Percentiles rank a stretch among this genome's conserved stretches.
Conservation (phyloP, 1,140 invertebrate species). For the Papilio polytes region DNA sequence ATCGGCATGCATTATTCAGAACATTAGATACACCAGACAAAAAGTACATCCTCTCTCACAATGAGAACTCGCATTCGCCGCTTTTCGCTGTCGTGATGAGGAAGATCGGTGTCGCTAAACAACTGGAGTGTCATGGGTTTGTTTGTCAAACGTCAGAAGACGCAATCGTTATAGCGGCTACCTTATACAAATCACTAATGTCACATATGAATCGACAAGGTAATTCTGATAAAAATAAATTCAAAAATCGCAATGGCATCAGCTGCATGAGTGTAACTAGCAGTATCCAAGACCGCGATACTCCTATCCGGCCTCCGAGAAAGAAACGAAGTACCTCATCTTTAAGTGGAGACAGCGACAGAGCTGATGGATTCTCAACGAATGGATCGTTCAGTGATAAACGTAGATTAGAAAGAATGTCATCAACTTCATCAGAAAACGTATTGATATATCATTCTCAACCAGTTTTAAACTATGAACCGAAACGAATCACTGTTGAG, state of each 20-base stretch:
- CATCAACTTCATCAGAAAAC: slow-evolving; percentile 61
- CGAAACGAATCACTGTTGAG: slow-evolving; percentile 81
- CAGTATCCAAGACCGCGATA: slow-evolving; percentile 80
- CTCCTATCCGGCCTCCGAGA: slow-evolving; percentile 84
- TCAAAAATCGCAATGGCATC: slow-evolving; percentile 88
- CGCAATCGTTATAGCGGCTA: slow-evolving; percentile 95
- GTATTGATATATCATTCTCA: slow-evolving; percentile 59
- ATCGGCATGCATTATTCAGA: slow-evolving; percentile 88
- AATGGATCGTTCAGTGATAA: slow-evolving; percentile 71
- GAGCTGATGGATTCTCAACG: slow-evolving; percentile 74
- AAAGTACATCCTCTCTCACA: slow-evolving; percentile 84
- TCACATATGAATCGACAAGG: slow-evolving; percentile 88
- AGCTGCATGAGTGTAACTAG: slow-evolving; percentile 88
- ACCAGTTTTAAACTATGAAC: slow-evolving; percentile 63
- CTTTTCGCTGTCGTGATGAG: slow-evolving; percentile 96
- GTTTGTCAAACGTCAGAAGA: slow-evolving; percentile 94
- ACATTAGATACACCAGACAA: slow-evolving; percentile 80
- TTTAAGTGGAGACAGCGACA: slow-evolving; percentile 85
- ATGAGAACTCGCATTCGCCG: slow-evolving; percentile 89
- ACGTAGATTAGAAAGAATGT: slow-evolving; percentile 61
- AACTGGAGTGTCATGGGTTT: slow-evolving; percentile 95
- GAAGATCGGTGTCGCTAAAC: slow-evolving; percentile 89
- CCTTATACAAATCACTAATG: slow-evolving; percentile 93
- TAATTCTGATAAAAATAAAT: slow-evolving; percentile 81
- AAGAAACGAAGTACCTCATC: slow-evolving; percentile 85